Percentiles rank a stretch among this genome's conserved stretches.
phyloP scores from a whole-genome alignment of 1,140 invertebrate species.

The Musca domestica region DNA sequence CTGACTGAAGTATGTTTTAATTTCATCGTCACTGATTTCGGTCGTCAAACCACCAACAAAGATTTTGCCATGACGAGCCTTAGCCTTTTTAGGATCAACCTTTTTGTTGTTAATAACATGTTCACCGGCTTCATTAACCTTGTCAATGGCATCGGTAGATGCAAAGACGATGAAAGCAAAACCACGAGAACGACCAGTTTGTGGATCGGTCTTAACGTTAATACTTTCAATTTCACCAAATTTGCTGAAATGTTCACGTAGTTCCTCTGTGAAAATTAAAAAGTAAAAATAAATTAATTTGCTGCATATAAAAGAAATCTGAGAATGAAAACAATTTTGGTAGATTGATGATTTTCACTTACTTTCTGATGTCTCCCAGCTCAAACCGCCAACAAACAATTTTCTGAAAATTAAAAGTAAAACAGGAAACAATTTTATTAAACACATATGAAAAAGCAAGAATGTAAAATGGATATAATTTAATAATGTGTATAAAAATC shows the following conservation, averaged over 20 bases:
- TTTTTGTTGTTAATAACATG: constrained; percentile 92
- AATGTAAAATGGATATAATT: neutral
- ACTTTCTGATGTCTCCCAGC: constrained; percentile 98
- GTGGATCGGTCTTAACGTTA: constrained; percentile 90
- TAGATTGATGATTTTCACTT: constrained; percentile 58
- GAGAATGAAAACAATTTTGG: constrained; percentile 1
- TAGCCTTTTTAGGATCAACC: constrained; percentile 93
- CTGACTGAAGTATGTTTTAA: constrained; percentile 85
- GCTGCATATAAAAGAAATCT: neutral
- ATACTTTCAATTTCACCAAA: constrained; percentile 91
- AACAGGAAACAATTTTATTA: constrained; percentile 1
- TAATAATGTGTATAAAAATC: too few species aligned
- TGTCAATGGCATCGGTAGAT: constrained; percentile 82
- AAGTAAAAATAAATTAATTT: constrained; percentile 1
- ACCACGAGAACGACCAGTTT: constrained; percentile 83
- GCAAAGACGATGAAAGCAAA: constrained; percentile 96
- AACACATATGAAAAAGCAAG: neutral
- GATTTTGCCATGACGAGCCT: constrained; percentile 89
- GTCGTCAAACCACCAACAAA: constrained; percentile 91
- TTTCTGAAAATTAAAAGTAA: constrained; percentile 72
- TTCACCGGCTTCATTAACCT: constrained; percentile 80
- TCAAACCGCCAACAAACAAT: constrained; percentile 95
- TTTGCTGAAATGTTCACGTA: constrained; percentile 84
- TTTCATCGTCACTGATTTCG: constrained; percentile 89
- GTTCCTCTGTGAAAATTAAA: constrained; percentile 74